Evolutionary conservation across 2,888 invertebrate species (phyloP), one percentile per base, ranked within the genome.

Genomic region (Tetanocera ferruginea): DNA sequence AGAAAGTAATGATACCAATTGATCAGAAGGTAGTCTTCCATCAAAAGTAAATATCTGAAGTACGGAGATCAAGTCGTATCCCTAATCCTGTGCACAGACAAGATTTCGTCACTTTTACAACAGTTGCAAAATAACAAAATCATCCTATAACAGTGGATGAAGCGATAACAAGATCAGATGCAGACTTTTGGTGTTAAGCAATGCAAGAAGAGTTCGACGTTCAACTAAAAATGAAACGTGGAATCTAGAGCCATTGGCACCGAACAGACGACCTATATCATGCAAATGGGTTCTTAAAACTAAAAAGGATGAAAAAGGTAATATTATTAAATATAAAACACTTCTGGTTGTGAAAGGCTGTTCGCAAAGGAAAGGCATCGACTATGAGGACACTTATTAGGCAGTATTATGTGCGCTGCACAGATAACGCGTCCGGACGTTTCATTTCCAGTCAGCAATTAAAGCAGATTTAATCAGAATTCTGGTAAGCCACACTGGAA

Each of bases 211-310:
- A 73, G 71, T 66, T 55, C 31, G 25, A 66, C n/a, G 69, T 14
- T 43, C 77, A 75, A 75, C 75, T 23, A 75, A 76, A 49, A 69
- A 92, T 77, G 92, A 92, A 70, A 91, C 90, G 5, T 91, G 91
- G 69, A 6, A 14, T 9, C 14, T 49, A 49, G 49, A 9, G 6
- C 8, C 6, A 9, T 49, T 49, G 49, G 8, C 82, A 79, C 75
- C 71, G 75, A 14, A 14, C 6, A 6, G 14, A 49, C 6, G 14
- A 49, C 14, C 8, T 49, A 49, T 49, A 6, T 9, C 6, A 6
- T 9, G 14, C 79, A 85, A 83, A 81, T 86, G 84, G 83, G 81
- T 84, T 4, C 84, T 79, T 73, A 83, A 83, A 76, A 78, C 62
- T 0, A 83, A 84, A 79, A 80, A 71, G 17, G 69, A 82, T 78